Conservation (phyloP, 1,140 invertebrate genomes). For the Bombus breviceps region DNA sequence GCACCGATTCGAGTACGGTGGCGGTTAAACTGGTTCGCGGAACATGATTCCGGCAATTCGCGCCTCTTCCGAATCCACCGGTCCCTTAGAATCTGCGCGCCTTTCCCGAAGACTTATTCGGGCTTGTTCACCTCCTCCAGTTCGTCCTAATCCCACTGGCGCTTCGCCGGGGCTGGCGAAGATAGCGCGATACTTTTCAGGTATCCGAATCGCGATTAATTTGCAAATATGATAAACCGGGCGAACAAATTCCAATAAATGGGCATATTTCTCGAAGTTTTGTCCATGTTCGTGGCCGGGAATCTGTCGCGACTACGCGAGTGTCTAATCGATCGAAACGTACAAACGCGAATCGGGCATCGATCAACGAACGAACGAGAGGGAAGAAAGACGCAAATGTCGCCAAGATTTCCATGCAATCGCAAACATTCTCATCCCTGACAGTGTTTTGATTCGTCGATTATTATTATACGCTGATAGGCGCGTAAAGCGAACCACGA, state of each 20-base stretch:
- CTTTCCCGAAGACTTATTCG: background rate
- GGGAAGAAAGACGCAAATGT: constrained; percentile 1
- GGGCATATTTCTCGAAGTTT: no score
- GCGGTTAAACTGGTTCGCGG: no score
- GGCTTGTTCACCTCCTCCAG: no score
- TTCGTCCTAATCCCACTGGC: no score
- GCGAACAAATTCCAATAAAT: accelerated
- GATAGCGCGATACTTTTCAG: accelerated
- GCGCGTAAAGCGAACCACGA: constrained; percentile 62
- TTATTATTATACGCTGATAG: constrained; percentile 48
- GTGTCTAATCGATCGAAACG: background rate
- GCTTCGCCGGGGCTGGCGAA: no score
- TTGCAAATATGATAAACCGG: accelerated
- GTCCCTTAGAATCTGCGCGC: background rate
- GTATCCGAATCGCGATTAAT: accelerated
- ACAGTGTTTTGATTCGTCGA: constrained; percentile 59
- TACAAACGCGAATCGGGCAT: background rate
- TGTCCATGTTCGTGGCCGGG: no score
- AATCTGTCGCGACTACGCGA: no score
- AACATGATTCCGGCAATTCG: no score
- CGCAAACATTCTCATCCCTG: background rate
- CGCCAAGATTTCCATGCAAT: constrained; percentile 38
- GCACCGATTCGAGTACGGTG: constrained; percentile 5
- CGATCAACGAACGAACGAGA: background rate
- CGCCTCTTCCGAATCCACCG: background rate